Evolutionary conservation across 2,888 invertebrate species (phyloP), one percentile per base, ranked within the genome.

Genomic region (Scaptomyza tumidula): DNA sequence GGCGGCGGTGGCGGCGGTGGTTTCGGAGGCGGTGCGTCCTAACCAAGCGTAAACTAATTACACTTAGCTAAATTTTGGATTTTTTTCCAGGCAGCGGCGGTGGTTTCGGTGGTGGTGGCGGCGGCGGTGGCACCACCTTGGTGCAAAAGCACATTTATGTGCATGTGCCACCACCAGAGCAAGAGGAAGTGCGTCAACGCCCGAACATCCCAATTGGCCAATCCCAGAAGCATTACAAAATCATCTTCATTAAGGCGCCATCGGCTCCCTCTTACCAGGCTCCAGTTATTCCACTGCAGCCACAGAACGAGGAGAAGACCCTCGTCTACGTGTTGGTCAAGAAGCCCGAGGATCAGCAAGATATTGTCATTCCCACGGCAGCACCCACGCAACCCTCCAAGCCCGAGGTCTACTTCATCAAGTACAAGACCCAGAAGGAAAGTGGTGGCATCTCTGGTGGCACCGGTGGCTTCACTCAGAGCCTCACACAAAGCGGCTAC

Each of bases 181-280:
- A 95, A n/a, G 95, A 95, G 85, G 95, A 95, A 89, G 93, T 94
- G 88, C 94, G 95, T 85, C 90, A 80, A 63, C 88, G 91, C n/a
- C 89, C 91, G 33, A 94, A 94, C 13, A 94, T 96, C 80, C 93
- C 94, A 16, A 93, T 95, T 0, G 95, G 95, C 52, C 95, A 96
- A 76, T 94, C 97, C 49, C 97, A 97, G 92, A 97, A 97, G 89
- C 97, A 97, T 92, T 97, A 97, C 94, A 97, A 97, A 91, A 97
- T 97, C 92, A 97, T 97, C 93, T 97, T 97, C 94, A 97, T 97
- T 93, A 97, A 97, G 94, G 97, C 97, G 60, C 97, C 97, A 88
- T 95, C 97, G 83, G 95, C 96, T 70, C 96, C 96, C 70, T 95
- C 96, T 69, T 96, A 96, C 67, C 95, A 95, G 74, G 96, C 95